Base-by-base conservation (phyloP, 1,140 invertebrate species). In the Listronotus bonariensis region DNA sequence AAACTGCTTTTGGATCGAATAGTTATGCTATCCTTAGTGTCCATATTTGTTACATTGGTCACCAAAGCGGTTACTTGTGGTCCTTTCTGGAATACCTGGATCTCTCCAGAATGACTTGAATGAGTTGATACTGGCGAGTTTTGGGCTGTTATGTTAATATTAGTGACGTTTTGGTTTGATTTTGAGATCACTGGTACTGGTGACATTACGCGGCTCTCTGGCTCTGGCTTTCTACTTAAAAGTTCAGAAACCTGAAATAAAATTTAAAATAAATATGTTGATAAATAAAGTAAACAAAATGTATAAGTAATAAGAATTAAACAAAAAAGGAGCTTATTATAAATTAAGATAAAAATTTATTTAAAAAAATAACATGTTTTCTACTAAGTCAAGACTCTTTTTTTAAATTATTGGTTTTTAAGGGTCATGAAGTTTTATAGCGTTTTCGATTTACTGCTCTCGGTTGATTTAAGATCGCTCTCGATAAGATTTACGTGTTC, bases 31-130 rank as follows among this genome's bases (percentile, higher is more conserved):
- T 82, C 81, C 20, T 80, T 80, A 0, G 81, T 75, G 48, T 84
- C 5, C 85, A 38, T 73, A n/a, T 84, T 84, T 0, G 87, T 83
- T 17, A 87, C 70, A 71, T 87, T 87, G 0, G 80, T 75, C 0
- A 85, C 78, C 8, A 86, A 65, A 0, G 83, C 76, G 0, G 83
- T 84, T 2, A 26, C 20, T 73, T 85, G 83, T 12, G 82, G 81
- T 0, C 84, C 85, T 69, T 86, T 86, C 20, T 26, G 20, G 20
- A 26, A 26, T 69, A 89, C 86, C 76, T 89, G 81, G 9, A 84
- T 77, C 53, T 84, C 83, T 4, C 49, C 20, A 26, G 20, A 57
- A 20, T 59, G 61, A 18, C 43, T 65, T 6, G 43, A 43, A 46
- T 48, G 60, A 18, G 4, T 81, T 78, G 66, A 81, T 78, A 56